Evolutionary conservation across 1,140 invertebrate genomes (phyloP).

Genomic region (Phthorimaea operculella): DNA sequence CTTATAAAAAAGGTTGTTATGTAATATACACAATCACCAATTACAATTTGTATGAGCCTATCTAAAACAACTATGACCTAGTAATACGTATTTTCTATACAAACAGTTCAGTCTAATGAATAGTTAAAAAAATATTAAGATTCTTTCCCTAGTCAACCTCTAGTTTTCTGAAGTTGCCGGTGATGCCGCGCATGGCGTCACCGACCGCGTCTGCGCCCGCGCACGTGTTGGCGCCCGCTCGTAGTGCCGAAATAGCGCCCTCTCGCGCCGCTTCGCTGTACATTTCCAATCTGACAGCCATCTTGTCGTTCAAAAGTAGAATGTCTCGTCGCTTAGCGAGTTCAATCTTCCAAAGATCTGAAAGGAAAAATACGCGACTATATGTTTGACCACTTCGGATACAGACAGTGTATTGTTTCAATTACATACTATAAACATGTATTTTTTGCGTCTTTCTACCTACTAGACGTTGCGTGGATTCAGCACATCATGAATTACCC

Average conservation of each 20-base stretch:
- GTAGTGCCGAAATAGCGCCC: constrained; percentile 76
- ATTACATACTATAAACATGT: too few relatives aligned
- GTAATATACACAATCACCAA: too few relatives aligned
- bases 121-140: background rate
- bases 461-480: too few relatives aligned
- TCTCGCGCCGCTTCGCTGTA: constrained; percentile 76
- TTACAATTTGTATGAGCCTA: too few relatives aligned
- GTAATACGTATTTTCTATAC: too few relatives aligned
- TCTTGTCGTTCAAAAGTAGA: constrained; percentile 71
- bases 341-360: constrained; percentile 76
- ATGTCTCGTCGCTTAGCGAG: constrained; percentile 68
- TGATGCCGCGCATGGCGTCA: constrained; percentile 74
- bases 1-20: too few relatives aligned
- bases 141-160: constrained; percentile 73
- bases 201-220: constrained; percentile 64
- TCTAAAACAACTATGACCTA: too few relatives aligned
- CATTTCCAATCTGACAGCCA: constrained; percentile 72
- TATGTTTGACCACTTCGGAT: too few relatives aligned
- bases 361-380: too few relatives aligned
- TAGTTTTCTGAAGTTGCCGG: constrained; percentile 81
- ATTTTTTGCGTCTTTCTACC: too few relatives aligned
- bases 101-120: background rate
- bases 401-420: too few relatives aligned
- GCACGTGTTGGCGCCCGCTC: constrained; percentile 62
- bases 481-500: too few relatives aligned